Evolutionary conservation across 2,888 invertebrate genomes (phyloP), one percentile per base, ranked within the genome.

Genomic region (Cephonodes hylas): DNA sequence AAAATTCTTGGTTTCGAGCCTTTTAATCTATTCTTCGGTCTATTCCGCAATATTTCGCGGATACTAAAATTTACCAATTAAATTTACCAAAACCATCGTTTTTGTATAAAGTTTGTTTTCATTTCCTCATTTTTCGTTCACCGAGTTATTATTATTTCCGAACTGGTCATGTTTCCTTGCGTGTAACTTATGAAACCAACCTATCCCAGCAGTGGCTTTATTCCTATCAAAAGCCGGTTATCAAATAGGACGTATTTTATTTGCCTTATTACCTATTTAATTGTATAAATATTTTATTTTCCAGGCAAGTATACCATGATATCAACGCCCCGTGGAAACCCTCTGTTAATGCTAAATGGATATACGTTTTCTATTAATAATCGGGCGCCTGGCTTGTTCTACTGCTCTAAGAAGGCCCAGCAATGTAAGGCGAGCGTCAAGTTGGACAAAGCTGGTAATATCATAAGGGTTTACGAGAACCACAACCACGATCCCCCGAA

Each of bases 331-430:
- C 67, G 67, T 34, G 77, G 77, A 23, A 72, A 69, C 34, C 61
- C 64, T 3, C 60, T 82, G 18, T 64, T 84, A 1, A 74, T 81
- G 77, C 63, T 74, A 59, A 74, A 75, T 59, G 71, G 69, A 2
- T 79, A 77, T 59, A 82, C 82, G 0, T 81, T 73, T 62, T 78
- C 76, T 38, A 63, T 64, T 61, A 77, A 75, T 45, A 70, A 68
- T 58, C 71, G 64, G 18, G 69, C 74, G 13, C 48, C 71, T 2
- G 65, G 68, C 3, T 71, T 72, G 10, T 80, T 68, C 62, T 75
- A 76, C 42, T 80, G 79, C 61, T 78, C 79, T 0, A 64, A 68
- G 45, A 61, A 64, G 63, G 69, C 7, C 2, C 34, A 10, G 3
- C 34, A 13, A n/a, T 38, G 34, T 3, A 38, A 38, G n/a, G 79